Evolutionary conservation across 2,113 vertebrate species (phyloP).

Genomic region (Lichenostomus cassidix): DNA sequence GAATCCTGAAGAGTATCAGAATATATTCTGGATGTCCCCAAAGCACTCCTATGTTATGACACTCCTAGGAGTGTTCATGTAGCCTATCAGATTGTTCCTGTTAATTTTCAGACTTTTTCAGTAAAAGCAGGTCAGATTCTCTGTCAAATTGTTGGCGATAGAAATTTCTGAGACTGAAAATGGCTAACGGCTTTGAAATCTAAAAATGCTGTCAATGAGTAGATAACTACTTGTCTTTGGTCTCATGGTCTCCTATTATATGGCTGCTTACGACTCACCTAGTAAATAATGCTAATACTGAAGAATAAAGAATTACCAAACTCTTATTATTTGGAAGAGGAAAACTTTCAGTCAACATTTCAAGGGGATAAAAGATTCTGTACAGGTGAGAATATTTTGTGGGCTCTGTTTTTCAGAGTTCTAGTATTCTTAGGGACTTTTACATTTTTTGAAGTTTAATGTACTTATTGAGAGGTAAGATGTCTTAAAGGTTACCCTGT

Average conservation of each 20-base stretch:
- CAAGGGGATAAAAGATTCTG: fast-evolving
- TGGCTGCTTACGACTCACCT: not conserved
- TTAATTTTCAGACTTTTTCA: not conserved
- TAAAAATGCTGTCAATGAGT: not conserved
- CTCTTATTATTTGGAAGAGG: not conserved
- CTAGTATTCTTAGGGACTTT: not conserved
- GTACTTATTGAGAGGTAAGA: not conserved
- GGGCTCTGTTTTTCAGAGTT: not conserved
- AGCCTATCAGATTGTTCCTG: not conserved
- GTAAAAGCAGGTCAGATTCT: not conserved
- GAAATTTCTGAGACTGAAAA: not conserved
- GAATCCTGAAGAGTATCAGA: not conserved
- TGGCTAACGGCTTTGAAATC: not conserved
- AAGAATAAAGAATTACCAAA: not conserved
- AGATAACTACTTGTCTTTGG: not conserved
- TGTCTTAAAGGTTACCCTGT: not conserved
- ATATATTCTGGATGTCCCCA: not conserved
- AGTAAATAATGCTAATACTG: not conserved
- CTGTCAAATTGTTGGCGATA: not conserved
- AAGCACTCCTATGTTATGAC: not conserved
- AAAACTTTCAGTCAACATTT: not conserved
- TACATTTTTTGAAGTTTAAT: not conserved
- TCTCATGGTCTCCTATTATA: not conserved
- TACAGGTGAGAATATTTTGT: not conserved
- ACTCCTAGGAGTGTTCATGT: not conserved